Base-by-base conservation (phyloP, 2,797 vertebrate genomes). In the Orientallactaga sibirica region DNA sequence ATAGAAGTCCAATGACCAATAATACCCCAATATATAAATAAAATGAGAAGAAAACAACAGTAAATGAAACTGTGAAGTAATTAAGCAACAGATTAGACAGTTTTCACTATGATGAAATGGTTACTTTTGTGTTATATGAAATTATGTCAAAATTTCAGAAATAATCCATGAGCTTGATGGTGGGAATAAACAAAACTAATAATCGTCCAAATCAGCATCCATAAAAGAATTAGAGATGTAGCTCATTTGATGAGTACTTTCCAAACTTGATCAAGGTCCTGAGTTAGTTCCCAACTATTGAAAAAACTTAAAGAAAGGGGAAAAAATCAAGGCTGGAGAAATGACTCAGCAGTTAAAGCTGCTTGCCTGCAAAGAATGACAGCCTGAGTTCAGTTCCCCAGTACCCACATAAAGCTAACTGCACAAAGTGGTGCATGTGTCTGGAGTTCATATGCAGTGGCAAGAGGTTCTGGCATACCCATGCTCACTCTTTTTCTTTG, bases 111-210 rank as follows among this genome's bases (percentile, higher is more conserved):
- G 85, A 88, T 77, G 5, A 85, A 80, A 79, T 67, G n/a, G 27
- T 71, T 41, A 62, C 43, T 62, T 95, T 89, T 86, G 76, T 52
- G 5, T 70, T 85, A 25, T 20, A 73, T 79, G 29, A 89, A 27
- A 89, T 7, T 55, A 86, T 43, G 19, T 87, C 27, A 19, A 87
- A 90, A 94, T 78, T 94, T 19, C 8, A 92, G 58, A 96, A 92
- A 79, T 79, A 84, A 64, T 79, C 48, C 43, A 48, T 48, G 43
- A 91, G 24, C 88, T n/a, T 15, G 29, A 75, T 33, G 27, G 18
- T 79, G 3, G 70, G 22, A 90, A 84, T 7, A 67, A 11, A 92
- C 66, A 92, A 85, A 93, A 67, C 52, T n/a, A 41, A 43, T 77
- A 85, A 78, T 73, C 19, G 52, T 43, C 27, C 61, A 87, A 94